Evolutionary conservation across 2,113 vertebrate species (phyloP), one percentile per base, ranked within the genome.

Genomic region (Spizaetus ornatus): DNA sequence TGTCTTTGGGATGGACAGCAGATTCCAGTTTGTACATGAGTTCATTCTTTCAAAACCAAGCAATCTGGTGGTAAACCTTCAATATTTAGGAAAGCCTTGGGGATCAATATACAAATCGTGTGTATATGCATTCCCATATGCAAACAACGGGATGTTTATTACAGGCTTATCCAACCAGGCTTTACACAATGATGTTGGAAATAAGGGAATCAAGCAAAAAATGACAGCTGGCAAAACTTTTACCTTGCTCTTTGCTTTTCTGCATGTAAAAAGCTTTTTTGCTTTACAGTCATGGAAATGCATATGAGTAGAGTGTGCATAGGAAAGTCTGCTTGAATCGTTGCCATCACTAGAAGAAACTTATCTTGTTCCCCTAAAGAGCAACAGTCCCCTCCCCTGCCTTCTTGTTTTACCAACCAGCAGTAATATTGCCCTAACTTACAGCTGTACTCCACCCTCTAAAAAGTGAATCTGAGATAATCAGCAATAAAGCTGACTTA

Each of bases 141-240:
- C 53, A 65, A 96, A 87, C 77, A 66, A 3, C 5, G 15, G 42
- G 56, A 47, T 34, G 58, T 86, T 96, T 88, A 92, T 85, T 78
- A 85, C 2, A 76, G 72, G 43, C 16, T 93, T 93, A 89, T 86
- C 90, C 76, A 61, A 52, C 38, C 74, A 67, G 38, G 34, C 29
- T 95, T 71, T 63, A 36, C 21, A 81, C 17, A 72, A 18, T 14
- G 50, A 59, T 63, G 56, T 11, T 82, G 82, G 59, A 95, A 91
- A 63, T n/a, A 48, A 45, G 58, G 32, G 34, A 82, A 96, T 59
- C 5, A 7, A 97, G 88, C 59, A 45, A 86, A 95, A 97, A 96
- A 58, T 63, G 59, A 29, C 59, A 82, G 83, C 34, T 80, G 86
- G 52, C 10, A 90, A 81, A 80, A 70, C 50, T 78, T 91, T 40